Evolutionary conservation across 2,888 invertebrate genomes (phyloP), one percentile per base, ranked within the genome.

Genomic region (Lamellibrachia satsuma): DNA sequence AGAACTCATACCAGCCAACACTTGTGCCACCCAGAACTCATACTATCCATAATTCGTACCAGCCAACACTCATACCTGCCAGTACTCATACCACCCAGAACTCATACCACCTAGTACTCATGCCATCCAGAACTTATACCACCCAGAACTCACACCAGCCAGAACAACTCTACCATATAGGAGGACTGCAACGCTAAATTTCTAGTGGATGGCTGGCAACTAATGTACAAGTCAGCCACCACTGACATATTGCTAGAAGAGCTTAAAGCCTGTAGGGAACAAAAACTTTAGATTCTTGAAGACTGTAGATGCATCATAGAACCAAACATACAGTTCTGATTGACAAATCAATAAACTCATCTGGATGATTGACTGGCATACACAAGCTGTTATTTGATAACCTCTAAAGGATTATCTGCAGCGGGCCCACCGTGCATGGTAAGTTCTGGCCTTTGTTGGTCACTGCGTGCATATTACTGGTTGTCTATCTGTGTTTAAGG

Each of bases 291-390:
- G 2, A 4, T 15, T 75, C 75, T 75, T 75, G 15, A 22, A 75
- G 75, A 75, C 75, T 22, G 75, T 22, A 75, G 75, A 75, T 75
- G 22, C 75, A 75, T 75, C 75, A 75, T 75, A 75, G 22, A 75
- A 75, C 75, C 15, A 75, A 75, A 75, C 75, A 75, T 75, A 75
- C 75, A 11, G 75, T 75, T 75, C 75, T 75, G 75, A 75, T 75
- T 75, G 75, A 75, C 75, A 75, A 75, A 75, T 75, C 75, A 75
- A 75, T 75, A 75, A 75, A 75, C 75, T 75, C 75, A 75, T n/a
- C n/a, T 15, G 75, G 75, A 75, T 75, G 75, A 75, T 75, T 75
- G 75, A 75, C 75, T n/a, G 75, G 75, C 22, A 6, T 22, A 6
- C 22, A 6, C 75, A 75, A 75, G 75, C 75, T 75, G 75, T 75